phyloP scores from a whole-genome alignment of 2,113 vertebrate species.

The Falcunculus frontatus region DNA sequence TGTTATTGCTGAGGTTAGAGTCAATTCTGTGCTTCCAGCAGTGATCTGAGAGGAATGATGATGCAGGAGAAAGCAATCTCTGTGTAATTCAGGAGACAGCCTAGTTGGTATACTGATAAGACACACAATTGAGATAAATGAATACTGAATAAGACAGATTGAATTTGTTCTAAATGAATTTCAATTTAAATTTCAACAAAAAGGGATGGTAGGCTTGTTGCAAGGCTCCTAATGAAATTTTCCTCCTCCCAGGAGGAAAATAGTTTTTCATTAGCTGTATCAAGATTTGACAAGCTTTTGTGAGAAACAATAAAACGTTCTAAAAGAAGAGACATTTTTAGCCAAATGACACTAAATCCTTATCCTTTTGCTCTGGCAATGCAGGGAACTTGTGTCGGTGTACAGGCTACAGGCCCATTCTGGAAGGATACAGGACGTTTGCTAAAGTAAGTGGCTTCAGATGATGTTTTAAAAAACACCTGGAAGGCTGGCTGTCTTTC shows the following conservation, averaged over 20 bases:
- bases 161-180: neutral
- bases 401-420: constrained; percentile 92
- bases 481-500: neutral
- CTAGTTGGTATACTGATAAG: neutral
- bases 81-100: neutral
- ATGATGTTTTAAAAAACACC: neutral
- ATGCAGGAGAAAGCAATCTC: neutral
- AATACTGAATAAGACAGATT: neutral
- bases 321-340: neutral
- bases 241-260: neutral
- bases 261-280: neutral
- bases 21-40: neutral
- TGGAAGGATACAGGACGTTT: constrained; percentile 90
- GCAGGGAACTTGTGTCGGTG: constrained; percentile 94
- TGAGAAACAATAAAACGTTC: neutral
- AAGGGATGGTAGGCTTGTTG: neutral
- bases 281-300: neutral
- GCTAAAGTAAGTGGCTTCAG: constrained; percentile 76
- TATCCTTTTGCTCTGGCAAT: neutral
- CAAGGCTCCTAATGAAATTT: neutral
- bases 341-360: neutral
- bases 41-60: neutral
- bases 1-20: neutral
- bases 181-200: neutral
- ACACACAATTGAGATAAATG: neutral